Conservation (phyloP, 2,113 vertebrate species). For the Mionectes macconnelli region DNA sequence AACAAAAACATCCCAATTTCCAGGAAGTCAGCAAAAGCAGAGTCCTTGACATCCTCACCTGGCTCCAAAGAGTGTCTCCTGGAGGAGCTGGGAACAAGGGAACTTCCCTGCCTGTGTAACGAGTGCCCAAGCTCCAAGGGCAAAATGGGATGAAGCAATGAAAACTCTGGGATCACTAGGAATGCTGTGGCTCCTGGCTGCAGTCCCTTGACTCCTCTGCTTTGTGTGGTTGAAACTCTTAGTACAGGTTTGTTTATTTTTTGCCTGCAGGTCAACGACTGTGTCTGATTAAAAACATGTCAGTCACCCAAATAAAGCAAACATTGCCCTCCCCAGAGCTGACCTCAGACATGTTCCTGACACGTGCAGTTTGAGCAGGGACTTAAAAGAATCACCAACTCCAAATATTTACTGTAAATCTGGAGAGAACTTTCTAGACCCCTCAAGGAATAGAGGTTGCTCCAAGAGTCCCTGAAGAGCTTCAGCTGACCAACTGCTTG, state of each 20-base stretch:
- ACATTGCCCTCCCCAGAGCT: background rate
- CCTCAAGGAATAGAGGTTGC: rapidly evolving
- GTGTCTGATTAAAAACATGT: background rate
- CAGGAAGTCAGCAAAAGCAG: background rate
- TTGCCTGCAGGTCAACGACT: background rate
- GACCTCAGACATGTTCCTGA: background rate
- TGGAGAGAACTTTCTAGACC: background rate
- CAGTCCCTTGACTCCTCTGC: background rate
- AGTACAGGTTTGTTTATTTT: rapidly evolving
- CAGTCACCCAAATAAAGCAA: background rate
- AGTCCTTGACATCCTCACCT: background rate
- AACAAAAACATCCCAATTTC: background rate
- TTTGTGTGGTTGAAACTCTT: background rate
- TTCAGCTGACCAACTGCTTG: background rate
- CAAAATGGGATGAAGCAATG: background rate
- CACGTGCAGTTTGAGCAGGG: rapidly evolving
- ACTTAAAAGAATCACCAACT: background rate
- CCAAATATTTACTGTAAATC: background rate
- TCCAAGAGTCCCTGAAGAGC: background rate
- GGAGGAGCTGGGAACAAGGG: rapidly evolving
- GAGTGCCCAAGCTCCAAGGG: background rate
- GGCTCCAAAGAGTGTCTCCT: background rate
- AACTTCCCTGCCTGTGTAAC: background rate
- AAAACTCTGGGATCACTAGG: background rate
- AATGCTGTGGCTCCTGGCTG: background rate